Evolutionary conservation across 1,140 invertebrate species (phyloP).

Genomic region (Luehdorfia chinensis): DNA sequence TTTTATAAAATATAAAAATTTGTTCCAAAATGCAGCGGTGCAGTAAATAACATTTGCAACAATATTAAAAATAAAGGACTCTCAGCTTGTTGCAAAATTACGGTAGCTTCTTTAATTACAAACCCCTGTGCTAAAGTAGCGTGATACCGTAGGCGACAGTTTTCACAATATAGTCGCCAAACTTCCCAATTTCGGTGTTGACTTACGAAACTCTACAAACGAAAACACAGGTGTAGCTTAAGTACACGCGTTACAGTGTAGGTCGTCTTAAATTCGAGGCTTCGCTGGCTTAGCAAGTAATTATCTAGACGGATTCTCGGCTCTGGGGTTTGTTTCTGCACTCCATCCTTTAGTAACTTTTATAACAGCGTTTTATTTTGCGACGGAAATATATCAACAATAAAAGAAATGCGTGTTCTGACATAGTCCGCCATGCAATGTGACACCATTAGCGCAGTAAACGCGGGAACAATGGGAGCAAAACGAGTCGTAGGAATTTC

Average conservation of each 20-base stretch:
- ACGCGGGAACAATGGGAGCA: slow-evolving; percentile 44
- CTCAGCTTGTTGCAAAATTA: too few relatives aligned
- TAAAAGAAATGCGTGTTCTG: slow-evolving; percentile 35
- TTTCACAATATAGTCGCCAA: slow-evolving; percentile 60
- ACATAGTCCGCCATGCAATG: slow-evolving; percentile 53
- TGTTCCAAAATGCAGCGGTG: too few relatives aligned
- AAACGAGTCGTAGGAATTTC: slow-evolving; percentile 46
- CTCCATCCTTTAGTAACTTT: neutral
- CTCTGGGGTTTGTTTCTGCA: too few relatives aligned
- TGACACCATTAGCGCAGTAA: slow-evolving; percentile 56
- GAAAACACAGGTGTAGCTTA: slow-evolving; percentile 51
- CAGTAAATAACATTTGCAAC: too few relatives aligned
- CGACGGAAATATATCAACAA: slow-evolving; percentile 35
- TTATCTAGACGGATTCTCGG: neutral
- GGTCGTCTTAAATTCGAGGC: slow-evolving; percentile 7
- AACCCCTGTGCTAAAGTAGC: too few relatives aligned
- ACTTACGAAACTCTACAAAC: slow-evolving; percentile 62
- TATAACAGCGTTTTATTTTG: slow-evolving; percentile 16
- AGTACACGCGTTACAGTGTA: slow-evolving; percentile 9
- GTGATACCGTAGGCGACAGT: slow-evolving; percentile 34
- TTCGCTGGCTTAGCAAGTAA: slow-evolving; percentile 10
- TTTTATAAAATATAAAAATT: too few relatives aligned
- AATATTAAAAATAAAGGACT: too few relatives aligned
- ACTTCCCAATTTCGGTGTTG: slow-evolving; percentile 67
- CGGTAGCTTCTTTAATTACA: too few relatives aligned